These are phyloP conservation scores for Rhopilema esculentum DNA, from an alignment of 30 jellyfish, hydroid and myxozoan genomes.

Conservation along the genomic window DNA sequence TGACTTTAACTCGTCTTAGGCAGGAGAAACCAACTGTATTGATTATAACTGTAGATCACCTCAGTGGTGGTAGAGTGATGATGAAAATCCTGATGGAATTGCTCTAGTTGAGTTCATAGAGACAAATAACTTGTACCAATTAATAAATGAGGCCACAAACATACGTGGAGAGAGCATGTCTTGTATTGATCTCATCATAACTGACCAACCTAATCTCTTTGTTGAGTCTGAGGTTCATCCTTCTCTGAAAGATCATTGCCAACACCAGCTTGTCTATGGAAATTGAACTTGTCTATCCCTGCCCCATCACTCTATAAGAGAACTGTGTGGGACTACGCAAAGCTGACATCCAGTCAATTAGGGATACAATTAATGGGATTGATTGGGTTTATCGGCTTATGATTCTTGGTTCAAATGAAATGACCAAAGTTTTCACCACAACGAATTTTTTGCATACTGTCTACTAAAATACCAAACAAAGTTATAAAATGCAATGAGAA, in stretches of 20 bases:
- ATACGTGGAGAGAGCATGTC: too few relatives aligned
- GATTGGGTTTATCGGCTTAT: neutral
- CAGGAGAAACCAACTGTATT: slow-evolving; percentile 41
- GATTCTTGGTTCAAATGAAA: neutral
- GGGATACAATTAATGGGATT: neutral
- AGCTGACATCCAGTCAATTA: neutral
- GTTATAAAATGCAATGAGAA: neutral
- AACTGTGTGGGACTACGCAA: neutral
- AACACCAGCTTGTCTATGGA: too few relatives aligned
- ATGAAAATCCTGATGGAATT: slow-evolving; percentile 19
- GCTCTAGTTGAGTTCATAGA: slow-evolving; percentile 24
- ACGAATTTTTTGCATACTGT: neutral
- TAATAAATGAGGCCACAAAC: too few relatives aligned
- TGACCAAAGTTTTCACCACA: neutral
- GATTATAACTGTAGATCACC: too few relatives aligned
- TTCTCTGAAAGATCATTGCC: too few relatives aligned
- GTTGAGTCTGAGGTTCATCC: too few relatives aligned
- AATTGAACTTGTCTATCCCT: too few relatives aligned
- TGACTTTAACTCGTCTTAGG: slow-evolving; percentile 36
- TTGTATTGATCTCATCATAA: too few relatives aligned
- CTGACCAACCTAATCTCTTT: too few relatives aligned
- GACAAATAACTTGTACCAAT: slow-evolving; percentile 40
- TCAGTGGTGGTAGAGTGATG: slow-evolving; percentile 15
- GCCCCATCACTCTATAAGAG: neutral
- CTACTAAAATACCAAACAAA: neutral